These are phyloP conservation scores for Oscheius sp. DNA, from an alignment of 1,140 invertebrate genomes.

Conservation along the genomic window DNA sequence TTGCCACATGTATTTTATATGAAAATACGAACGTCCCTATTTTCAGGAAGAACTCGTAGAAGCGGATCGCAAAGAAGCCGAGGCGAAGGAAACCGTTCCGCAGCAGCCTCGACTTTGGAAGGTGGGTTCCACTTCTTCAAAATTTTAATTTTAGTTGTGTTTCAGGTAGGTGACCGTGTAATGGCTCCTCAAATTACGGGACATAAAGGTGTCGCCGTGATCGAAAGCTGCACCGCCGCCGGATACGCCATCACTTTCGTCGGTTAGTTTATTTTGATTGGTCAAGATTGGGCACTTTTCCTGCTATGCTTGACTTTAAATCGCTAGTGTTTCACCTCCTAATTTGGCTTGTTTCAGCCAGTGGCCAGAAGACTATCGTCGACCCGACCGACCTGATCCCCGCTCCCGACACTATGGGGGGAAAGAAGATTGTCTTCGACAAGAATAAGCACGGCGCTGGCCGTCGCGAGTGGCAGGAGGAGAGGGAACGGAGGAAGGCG, in stretches of 20 bases:
- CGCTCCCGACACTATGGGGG: slow-evolving; percentile 1
- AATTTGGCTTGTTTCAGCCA: slow-evolving; percentile 9
- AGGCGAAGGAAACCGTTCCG: not conserved
- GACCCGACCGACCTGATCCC: slow-evolving; percentile 3
- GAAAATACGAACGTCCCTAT: not conserved
- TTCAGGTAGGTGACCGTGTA: slow-evolving; percentile 11
- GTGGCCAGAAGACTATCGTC: slow-evolving; percentile 23
- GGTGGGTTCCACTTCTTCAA: slow-evolving; percentile 22
- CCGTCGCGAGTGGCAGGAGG: slow-evolving; percentile 6
- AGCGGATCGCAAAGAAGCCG: not conserved
- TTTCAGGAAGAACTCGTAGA: slow-evolving; percentile 1
- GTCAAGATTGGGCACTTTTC: too few species aligned
- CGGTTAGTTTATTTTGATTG: slow-evolving; percentile 17
- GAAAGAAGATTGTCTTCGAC: slow-evolving; percentile 26
- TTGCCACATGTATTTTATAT: not conserved
- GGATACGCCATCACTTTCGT: slow-evolving; percentile 10
- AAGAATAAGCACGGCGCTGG: slow-evolving; percentile 21
- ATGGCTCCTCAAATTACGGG: slow-evolving; percentile 11
- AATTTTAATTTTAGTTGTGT: not conserved
- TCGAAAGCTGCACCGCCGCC: slow-evolving; percentile 1
- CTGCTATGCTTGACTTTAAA: too few species aligned
- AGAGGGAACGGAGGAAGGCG: slow-evolving; percentile 2
- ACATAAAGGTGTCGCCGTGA: not conserved
- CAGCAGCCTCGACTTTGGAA: slow-evolving; percentile 15
- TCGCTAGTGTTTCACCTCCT: too few species aligned